Evolutionary conservation across 2,888 invertebrate genomes (phyloP), one percentile per base, ranked within the genome.

Genomic region (Rotaria macrura): DNA sequence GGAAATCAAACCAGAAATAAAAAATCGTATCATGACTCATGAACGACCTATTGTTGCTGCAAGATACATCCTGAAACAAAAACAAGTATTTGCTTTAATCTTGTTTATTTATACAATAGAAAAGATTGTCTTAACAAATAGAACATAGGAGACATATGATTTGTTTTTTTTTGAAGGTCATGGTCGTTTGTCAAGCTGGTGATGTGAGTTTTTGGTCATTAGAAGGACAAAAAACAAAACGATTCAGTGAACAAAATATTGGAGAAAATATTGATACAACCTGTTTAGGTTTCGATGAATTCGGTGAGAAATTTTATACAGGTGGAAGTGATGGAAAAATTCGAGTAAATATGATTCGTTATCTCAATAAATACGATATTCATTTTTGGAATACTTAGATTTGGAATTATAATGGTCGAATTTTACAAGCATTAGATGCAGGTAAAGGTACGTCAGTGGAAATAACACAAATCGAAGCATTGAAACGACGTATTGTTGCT

Each of bases 401-500:
- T 34, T 91, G 91, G 91, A 91, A 91, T 87, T 90, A 90, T 86
- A 91, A 91, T 87, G 91, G 91, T 12, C 90, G 91, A 87, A 90
- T 90, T 87, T 90, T 89, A 87, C 90, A 91, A 87, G 89, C 88
- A 17, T 87, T 91, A 87, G 89, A 90, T 43, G 84, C 83, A 17
- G 84, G 84, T 40, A 55, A 47, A 49, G 90, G 90, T 25, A 89
- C 90, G 85, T 89, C 90, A 17, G 90, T 90, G 17, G 91, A 91
- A 87, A 87, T 91, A 10, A 89, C 90, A 17, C 90, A 90, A 86
- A 88, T 91, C 23, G 87, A 90, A 9, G 88, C 89, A 52, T 89
- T 91, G 23, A 91, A 91, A 88, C 87, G 90, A 65, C 89, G 89
- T 84, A 88, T 90, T 9, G 87, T 91, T 2, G 90, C 89, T 9